Evolutionary conservation across 1,140 invertebrate genomes (phyloP), one percentile per base, ranked within the genome.

Genomic region (Carposina sasakii): DNA sequence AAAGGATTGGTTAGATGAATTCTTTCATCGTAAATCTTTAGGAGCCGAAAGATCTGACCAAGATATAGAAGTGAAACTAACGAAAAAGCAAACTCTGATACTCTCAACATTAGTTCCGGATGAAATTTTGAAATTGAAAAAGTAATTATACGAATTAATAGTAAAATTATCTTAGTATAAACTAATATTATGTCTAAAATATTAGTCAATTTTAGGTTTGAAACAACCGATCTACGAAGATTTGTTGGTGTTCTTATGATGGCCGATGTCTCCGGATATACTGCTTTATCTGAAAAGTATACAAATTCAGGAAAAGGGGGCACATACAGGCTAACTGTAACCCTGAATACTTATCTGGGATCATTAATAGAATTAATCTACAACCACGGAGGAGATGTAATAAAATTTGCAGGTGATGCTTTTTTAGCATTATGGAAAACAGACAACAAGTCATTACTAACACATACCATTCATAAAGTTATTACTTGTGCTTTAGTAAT

Each of bases 351-450:
- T 6, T 92, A 91, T 48, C 87, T 91, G 26, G 90, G 90, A 1
- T 85, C 88, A 1, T 89, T 92, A 63, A 88, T 91, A 3, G 89
- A 91, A 71, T 85, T 90, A 48, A 89, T 91, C 59, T 83, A 91
- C 40, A 88, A 85, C 8, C 88, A 90, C 45, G 86, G 88, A 19
- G 91, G 90, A 0, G 91, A 92, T 54, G 86, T 92, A 23, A 68
- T 91, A 0, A 92, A 92, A 70, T 91, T 91, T 66, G 90, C 90
- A 12, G 90, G 90, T 0, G 90, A 91, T 61, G 90, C 90, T 15
- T 91, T 92, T 60, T 81, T 90, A 23, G 89, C 89, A 3, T 83
- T 89, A 54, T 90, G 89, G 89, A 90, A 90, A 50, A 71, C 87
- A 0, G 71, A 84, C 40, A 84, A 87, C 30, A 75, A 81, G 33